These are phyloP conservation scores for Myanophis thanlyinensis DNA, from an alignment of 2,113 vertebrate genomes.

Conservation along the genomic window DNA sequence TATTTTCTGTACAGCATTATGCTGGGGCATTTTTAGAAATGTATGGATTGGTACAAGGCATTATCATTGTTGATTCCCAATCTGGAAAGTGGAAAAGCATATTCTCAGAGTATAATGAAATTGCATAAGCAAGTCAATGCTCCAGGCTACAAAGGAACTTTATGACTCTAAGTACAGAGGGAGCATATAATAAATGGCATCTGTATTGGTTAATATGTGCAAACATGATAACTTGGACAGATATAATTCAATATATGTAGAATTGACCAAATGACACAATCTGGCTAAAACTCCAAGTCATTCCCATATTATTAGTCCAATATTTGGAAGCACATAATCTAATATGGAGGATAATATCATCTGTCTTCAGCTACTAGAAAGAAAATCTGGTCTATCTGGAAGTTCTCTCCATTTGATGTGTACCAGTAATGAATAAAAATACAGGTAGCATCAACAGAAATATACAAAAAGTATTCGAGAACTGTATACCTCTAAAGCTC, in stretches of 20 bases:
- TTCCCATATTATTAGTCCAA: neutral
- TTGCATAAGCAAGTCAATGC: neutral
- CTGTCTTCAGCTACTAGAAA: neutral
- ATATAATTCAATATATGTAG: neutral
- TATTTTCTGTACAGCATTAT: neutral
- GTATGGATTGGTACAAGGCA: neutral
- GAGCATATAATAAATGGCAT: neutral
- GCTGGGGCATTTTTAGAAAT: neutral
- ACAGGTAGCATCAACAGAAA: neutral
- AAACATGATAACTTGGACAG: neutral
- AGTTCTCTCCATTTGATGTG: neutral
- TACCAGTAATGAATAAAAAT: neutral
- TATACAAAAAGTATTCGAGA: neutral
- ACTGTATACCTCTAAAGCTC: neutral
- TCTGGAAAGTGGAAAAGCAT: neutral
- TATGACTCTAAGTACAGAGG: neutral
- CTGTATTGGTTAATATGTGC: neutral
- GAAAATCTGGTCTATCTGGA: neutral
- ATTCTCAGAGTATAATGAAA: neutral
- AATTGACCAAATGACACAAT: neutral
- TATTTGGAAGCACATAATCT: neutral
- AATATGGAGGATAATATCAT: neutral
- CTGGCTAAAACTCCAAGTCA: neutral
- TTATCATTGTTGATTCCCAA: neutral
- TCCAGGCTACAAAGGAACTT: neutral